Conservation (phyloP, 2,888 invertebrate genomes). For the Andrena flavipes region DNA sequence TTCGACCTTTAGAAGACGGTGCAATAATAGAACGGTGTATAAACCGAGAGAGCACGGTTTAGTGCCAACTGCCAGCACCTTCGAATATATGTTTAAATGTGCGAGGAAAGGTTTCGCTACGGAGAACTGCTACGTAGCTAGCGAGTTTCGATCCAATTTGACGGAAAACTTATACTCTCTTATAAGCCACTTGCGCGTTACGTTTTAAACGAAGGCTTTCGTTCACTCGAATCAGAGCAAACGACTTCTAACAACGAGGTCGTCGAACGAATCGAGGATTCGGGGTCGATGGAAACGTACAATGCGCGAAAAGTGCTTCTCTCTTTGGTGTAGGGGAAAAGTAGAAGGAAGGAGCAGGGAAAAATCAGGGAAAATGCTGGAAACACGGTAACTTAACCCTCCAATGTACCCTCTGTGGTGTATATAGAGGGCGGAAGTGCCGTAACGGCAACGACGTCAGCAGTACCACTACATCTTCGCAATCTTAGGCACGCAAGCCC, state of each 20-base stretch:
- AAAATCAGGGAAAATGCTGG: conserved; percentile 23
- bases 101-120: conserved; percentile 22
- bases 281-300: conserved; percentile 2
- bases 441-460: conserved; percentile 71
- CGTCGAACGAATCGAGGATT: conserved; percentile 12
- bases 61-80: conserved; percentile 68
- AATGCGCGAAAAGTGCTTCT: conserved; percentile 16
- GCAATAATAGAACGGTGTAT: conserved; percentile 76
- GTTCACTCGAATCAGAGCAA: conserved; percentile 25
- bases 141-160: conserved; percentile 34
- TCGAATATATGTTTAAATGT: conserved; percentile 30
- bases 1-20: conserved; percentile 71
- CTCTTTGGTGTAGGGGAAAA: conserved; percentile 4
- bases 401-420: conserved; percentile 54
- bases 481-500: conserved; percentile 43
- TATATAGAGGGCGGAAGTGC: conserved; percentile 75
- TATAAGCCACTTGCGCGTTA: background rate
- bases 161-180: conserved; percentile 8
- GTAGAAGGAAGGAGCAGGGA: too few relatives aligned
- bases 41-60: conserved; percentile 61
- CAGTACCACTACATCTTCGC: conserved; percentile 60
- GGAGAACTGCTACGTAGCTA: conserved; percentile 22
- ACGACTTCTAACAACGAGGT: background rate
- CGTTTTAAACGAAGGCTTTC: conserved; percentile 15
- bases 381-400: conserved; percentile 68